phyloP scores from a whole-genome alignment of 1,140 invertebrate genomes.

The Anoplophora glabripennis region DNA sequence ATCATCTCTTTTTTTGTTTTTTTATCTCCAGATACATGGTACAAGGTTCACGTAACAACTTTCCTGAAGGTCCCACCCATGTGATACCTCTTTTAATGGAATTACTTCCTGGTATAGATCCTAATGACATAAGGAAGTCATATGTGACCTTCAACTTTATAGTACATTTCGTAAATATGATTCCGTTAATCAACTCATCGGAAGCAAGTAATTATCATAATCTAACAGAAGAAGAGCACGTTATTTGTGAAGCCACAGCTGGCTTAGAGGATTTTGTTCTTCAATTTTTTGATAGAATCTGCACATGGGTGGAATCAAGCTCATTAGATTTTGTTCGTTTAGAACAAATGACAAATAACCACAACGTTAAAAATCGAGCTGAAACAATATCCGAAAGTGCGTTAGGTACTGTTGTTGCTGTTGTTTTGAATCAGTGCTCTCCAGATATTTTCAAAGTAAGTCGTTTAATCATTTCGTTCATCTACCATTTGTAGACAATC shows the following conservation, averaged over 20 bases:
- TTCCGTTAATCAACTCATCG: conserved; percentile 84
- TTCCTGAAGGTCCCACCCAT: conserved; percentile 74
- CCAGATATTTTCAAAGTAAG: conserved; percentile 58
- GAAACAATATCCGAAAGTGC: conserved; percentile 70
- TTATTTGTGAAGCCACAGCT: conserved; percentile 75
- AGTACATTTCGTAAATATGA: conserved; percentile 68
- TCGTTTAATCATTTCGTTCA: background rate
- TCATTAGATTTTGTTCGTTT: conserved; percentile 64
- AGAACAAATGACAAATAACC: conserved; percentile 57
- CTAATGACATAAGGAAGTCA: conserved; percentile 85
- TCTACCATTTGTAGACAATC: background rate
- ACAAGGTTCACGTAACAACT: conserved; percentile 60
- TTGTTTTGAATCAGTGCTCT: conserved; percentile 60
- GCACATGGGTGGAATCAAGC: conserved; percentile 71
- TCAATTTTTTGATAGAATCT: conserved; percentile 79
- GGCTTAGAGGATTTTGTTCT: conserved; percentile 86
- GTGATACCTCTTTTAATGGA: conserved; percentile 78
- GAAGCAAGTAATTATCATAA: conserved; percentile 64
- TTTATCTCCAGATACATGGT: conserved; percentile 62
- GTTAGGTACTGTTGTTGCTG: conserved; percentile 64
- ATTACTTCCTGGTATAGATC: conserved; percentile 83
- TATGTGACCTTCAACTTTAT: conserved; percentile 78
- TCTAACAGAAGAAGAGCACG: conserved; percentile 72
- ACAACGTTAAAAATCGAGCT: conserved; percentile 59
- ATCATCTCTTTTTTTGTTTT: too few relatives aligned